phyloP scores from a whole-genome alignment of 2,797 vertebrate genomes.

The Tarsius wallacei region DNA sequence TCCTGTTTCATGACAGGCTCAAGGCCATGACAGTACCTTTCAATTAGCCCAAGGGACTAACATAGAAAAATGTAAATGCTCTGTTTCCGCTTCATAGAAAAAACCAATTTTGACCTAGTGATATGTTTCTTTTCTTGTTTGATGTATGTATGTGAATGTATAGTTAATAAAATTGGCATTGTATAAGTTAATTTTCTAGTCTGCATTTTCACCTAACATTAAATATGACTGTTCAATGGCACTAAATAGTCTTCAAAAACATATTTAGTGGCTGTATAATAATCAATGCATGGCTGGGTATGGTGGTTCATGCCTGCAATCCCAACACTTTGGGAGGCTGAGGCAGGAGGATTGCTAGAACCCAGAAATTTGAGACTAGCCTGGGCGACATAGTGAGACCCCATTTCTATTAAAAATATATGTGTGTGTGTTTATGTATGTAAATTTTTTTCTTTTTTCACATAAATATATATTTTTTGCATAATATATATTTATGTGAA shows the following conservation, averaged over 20 bases:
- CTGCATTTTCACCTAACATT: slow-evolving; percentile 46
- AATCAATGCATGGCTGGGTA: neutral
- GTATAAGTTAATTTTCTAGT: neutral
- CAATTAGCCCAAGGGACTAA: neutral
- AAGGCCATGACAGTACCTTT: neutral
- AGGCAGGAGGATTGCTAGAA: too few relatives aligned
- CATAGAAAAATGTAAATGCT: neutral
- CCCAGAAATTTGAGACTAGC: too few relatives aligned
- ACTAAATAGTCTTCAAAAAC: slow-evolving; percentile 53
- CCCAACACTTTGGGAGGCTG: too few relatives aligned
- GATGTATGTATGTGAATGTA: neutral
- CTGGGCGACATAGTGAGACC: too few relatives aligned
- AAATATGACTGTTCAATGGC: neutral
- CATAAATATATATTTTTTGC: too few relatives aligned
- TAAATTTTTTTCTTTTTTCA: too few relatives aligned
- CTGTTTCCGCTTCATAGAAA: slow-evolving; percentile 11
- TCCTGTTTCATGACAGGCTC: neutral
- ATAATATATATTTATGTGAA: too few relatives aligned
- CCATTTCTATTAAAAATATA: too few relatives aligned
- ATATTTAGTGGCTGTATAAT: neutral
- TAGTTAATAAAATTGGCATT: neutral
- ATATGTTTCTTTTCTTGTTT: slow-evolving; percentile 30
- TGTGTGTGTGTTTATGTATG: too few relatives aligned
- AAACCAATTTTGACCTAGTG: neutral
- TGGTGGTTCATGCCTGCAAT: too few relatives aligned